Conservation (phyloP, 2,113 vertebrate genomes). For the Pteruthius melanotis region DNA sequence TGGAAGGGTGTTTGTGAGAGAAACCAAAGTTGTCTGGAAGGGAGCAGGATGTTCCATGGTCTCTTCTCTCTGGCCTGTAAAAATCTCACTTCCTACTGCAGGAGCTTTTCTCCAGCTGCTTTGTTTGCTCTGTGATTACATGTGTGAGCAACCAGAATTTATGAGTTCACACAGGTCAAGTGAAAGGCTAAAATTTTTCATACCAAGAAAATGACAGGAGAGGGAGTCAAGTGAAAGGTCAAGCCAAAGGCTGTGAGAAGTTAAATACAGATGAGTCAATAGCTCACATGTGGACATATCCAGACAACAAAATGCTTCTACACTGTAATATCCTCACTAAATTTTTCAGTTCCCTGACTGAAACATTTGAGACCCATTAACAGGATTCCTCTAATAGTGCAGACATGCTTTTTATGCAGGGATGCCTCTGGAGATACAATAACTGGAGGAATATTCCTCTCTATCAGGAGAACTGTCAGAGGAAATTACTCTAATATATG, state of each 20-base stretch:
- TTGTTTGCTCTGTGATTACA: constrained; percentile 14
- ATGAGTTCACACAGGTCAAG: constrained; percentile 37
- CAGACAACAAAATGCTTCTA: not conserved
- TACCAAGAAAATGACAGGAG: constrained; percentile 2
- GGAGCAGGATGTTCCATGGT: not conserved
- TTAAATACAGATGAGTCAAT: not conserved
- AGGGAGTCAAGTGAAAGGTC: constrained; percentile 26
- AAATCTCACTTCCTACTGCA: not conserved
- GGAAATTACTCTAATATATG: constrained; percentile 25
- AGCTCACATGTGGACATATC: not conserved
- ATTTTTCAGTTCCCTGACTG: constrained; percentile 8
- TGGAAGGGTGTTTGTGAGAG: not conserved
- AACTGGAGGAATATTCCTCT: constrained; percentile 22
- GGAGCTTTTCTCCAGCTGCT: not conserved
- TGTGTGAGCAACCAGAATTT: constrained; percentile 20
- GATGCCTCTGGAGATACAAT: not conserved
- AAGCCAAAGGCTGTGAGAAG: constrained; percentile 9
- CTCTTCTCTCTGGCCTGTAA: not conserved
- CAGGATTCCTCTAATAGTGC: constrained; percentile 8
- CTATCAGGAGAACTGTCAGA: constrained; percentile 22
- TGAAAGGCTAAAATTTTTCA: not conserved
- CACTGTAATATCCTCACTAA: not conserved
- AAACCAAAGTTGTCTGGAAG: not conserved
- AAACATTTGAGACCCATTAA: constrained; percentile 41
- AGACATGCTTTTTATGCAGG: constrained; percentile 35